Evolutionary conservation across 37 sponge, comb jelly and placozoan genomes (phyloP).

Genomic region (Spongilla lacustris): DNA sequence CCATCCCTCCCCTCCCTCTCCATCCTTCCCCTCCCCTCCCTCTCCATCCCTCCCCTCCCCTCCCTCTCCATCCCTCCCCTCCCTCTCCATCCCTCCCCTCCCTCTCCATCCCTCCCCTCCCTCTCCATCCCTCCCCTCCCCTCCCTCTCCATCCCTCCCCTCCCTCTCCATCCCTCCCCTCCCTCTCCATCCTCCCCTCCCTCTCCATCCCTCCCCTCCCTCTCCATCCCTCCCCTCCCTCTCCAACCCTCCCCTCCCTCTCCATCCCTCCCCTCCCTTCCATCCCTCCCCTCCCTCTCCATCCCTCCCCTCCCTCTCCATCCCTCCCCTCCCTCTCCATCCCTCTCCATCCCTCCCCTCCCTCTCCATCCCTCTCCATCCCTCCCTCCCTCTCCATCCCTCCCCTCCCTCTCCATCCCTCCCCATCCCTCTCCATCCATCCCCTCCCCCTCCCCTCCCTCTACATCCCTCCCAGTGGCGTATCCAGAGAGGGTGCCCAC

Average conservation of each 20-base stretch:
- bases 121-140: background rate
- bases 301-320: background rate
- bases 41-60: background rate
- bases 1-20: background rate
- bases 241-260: background rate
- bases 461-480: too few species aligned
- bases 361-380: slow-evolving; percentile 1
- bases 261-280: background rate
- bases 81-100: background rate
- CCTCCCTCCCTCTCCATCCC: background rate
- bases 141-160: background rate
- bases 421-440: background rate
- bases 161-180: background rate
- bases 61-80: background rate
- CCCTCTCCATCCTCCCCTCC: background rate
- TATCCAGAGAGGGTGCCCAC: too few species aligned
- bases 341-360: too few species aligned
- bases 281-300: background rate
- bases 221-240: background rate
- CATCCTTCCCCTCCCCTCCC: background rate
- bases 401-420: background rate
- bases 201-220: background rate
- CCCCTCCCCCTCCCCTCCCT: too few species aligned
- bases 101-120: background rate
- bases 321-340: slow-evolving; percentile 16